Evolutionary conservation across 1,140 invertebrate genomes (phyloP).

Genomic region (Cepaea nemoralis): DNA sequence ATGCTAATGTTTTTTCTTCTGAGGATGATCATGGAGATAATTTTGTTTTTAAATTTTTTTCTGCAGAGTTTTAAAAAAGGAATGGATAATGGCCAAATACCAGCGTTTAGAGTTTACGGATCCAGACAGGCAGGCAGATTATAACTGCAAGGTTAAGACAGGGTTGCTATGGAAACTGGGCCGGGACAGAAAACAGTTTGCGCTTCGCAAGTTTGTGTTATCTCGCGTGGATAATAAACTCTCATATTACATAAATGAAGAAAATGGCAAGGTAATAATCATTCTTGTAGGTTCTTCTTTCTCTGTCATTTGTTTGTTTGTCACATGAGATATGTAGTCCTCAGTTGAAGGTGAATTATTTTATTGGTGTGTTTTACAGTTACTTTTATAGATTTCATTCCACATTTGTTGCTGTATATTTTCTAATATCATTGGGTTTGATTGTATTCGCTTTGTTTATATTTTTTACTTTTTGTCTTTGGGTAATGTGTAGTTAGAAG

Average conservation of each 20-base stretch:
- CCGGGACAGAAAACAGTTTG: constrained; percentile 86
- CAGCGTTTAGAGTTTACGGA: constrained; percentile 88
- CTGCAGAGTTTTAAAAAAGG: constrained; percentile 85
- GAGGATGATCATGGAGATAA: too few relatives aligned
- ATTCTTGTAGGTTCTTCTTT: not conserved
- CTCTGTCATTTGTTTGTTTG: too few relatives aligned
- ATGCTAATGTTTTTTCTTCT: too few relatives aligned
- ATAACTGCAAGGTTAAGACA: constrained; percentile 84
- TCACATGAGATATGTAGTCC: too few relatives aligned
- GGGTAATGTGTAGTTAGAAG: too few relatives aligned
- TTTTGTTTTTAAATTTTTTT: not conserved
- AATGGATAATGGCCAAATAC: constrained; percentile 93
- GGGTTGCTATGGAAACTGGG: constrained; percentile 90
- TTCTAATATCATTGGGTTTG: too few relatives aligned
- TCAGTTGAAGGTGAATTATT: too few relatives aligned
- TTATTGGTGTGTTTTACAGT: too few relatives aligned
- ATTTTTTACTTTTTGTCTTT: too few relatives aligned
- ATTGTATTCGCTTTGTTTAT: too few relatives aligned
- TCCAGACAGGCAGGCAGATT: constrained; percentile 80
- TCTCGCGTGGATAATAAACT: constrained; percentile 84
- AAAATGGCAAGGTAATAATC: constrained; percentile 59
- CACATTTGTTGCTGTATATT: too few relatives aligned
- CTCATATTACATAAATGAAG: constrained; percentile 88
- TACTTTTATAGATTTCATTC: too few relatives aligned
- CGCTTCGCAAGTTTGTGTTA: constrained; percentile 86